Evolutionary conservation across 2,113 vertebrate species (phyloP), one percentile per base, ranked within the genome.

Genomic region (Mastomys natalensis): DNA sequence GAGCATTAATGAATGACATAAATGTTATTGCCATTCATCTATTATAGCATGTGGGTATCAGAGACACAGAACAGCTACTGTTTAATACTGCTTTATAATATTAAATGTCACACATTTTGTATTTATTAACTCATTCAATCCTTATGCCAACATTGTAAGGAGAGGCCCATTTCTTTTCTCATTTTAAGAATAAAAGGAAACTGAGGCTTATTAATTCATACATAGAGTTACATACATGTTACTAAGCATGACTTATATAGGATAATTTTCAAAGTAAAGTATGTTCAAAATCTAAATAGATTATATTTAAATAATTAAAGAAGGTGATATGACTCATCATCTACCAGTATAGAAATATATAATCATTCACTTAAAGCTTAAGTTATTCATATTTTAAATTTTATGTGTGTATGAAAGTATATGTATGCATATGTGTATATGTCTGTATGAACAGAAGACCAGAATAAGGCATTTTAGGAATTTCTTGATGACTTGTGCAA

Each of bases 91-190:
- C 70, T 87, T 45, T 17, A 94, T 8, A 55, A 72, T 37, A 48
- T 21, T 62, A 68, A 85, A 51, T 88, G 26, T 1, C 82, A 90
- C 86, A 53, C 0, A 48, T 43, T 82, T 90, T 87, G 60, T 5
- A n/a, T 85, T 51, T 34, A 4, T 68, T 95, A 84, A 78, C 31
- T 95, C 58, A 94, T 43, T 74, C 55, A 34, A 29, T 92, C 81
- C 9, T 88, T 31, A 31, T 21, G 16, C 4, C 0, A 48, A 29
- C 13, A 7, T 4, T 43, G n/a, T 66, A 55, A 48, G 5, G 1
- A 48, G 37, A 86, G 19, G 3, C 10, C 24, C 74, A 84, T 87
- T 87, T 84, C 1, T 90, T 31, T 77, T 68, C 31, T 16, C 2
- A 80, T 82, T 97, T 94, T 90, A 29, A 19, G 2, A 5, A 55